Percentiles rank a stretch among this genome's conserved stretches.
Conservation (phyloP, 2,888 invertebrate genomes). For the Chalcosyrphus nemorum region DNA sequence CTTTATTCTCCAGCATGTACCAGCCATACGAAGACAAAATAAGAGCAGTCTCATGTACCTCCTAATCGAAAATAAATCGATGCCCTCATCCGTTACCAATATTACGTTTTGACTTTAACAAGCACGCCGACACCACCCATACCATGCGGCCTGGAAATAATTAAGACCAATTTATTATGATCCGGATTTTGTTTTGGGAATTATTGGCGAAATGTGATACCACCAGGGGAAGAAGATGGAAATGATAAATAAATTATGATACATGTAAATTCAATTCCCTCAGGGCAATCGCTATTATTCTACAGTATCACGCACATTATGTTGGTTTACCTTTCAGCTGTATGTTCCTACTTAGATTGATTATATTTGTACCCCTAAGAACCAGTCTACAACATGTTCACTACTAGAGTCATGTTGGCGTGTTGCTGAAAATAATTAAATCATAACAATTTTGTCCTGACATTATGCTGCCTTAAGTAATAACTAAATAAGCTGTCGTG, state of each 20-base stretch:
- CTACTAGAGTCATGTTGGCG: no score
- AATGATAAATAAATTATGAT: not conserved
- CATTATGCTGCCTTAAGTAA: no score
- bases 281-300: not conserved
- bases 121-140: no score
- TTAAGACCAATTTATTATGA: conserved; percentile 9
- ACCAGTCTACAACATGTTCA: no score
- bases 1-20: not conserved
- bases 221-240: not conserved
- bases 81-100: not conserved
- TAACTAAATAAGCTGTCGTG: no score
- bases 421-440: no score
- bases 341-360: no score
- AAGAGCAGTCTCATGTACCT: not conserved
- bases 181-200: not conserved
- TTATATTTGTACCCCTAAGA: no score
- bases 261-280: not conserved
- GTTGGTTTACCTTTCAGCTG: not conserved
- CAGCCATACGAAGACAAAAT: not conserved
- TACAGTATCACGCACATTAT: no score
- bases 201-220: not conserved
- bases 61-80: conserved; percentile 17
- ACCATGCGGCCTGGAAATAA: not conserved
- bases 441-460: no score
- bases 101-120: not conserved